Evolutionary conservation across 2,113 vertebrate genomes (phyloP), one percentile per base, ranked within the genome.

Genomic region (Chloropsis cyanopogon): DNA sequence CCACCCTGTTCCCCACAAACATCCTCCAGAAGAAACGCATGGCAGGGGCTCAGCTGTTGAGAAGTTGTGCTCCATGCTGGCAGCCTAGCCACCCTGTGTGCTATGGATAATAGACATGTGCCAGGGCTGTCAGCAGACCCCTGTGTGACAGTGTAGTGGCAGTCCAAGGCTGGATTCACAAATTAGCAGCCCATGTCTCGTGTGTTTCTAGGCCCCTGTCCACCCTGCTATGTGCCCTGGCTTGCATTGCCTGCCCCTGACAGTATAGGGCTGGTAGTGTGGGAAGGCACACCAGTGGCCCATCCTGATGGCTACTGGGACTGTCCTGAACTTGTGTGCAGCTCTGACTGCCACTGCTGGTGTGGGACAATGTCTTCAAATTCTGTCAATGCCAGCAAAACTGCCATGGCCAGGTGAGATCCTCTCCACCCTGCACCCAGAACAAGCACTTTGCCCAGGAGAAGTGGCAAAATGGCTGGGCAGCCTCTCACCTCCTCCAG

Each of bases 401-500:
- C 10, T n/a, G 49, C 41, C 42, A 26, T 24, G 75, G 12, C 50
- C 42, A 63, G 21, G 24, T n/a, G 23, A 49, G 50, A 69, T 37
- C 37, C 10, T 26, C 41, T 79, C 46, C 41, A 66, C 4, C 15
- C 41, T 61, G 22, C 21, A 65, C 28, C 31, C 31, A 61, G 61
- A 42, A 10, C 2, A 7, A 47, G 15, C 42, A 75, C n/a, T 14
- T 81, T 69, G 31, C 26, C 22, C 31, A 52, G 25, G 15, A 53
- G 28, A 84, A 73, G 49, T 3, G 0, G 25, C 44, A 69, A 37
- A 61, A 53, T 54, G 0, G 0, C 11, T 2, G 2, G 21, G 23
- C 29, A 61, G 42, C 57, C 29, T 93, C 97, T 95, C 82, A 97
- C 97, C 97, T 97, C 96, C 63, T 98, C 97, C 90, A 98, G 66